Percentiles rank a stretch among this genome's conserved stretches.
Conservation (phyloP, 2,797 vertebrate genomes). For the Taeniopygia guttata region DNA sequence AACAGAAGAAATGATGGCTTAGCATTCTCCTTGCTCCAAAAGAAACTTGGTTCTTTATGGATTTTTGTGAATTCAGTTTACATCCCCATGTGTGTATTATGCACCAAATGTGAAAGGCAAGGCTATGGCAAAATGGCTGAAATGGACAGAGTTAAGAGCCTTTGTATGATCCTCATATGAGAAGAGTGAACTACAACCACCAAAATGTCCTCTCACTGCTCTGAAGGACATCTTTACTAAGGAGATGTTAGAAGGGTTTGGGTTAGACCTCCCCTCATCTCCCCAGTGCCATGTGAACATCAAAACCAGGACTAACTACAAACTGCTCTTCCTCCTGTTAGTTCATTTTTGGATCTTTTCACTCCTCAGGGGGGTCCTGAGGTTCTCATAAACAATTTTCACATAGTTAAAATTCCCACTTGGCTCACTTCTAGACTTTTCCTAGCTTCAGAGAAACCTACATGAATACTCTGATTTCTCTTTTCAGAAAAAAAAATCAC, state of each 20-base stretch:
- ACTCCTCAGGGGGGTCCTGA: not conserved
- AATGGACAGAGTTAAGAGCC: not conserved
- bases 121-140: not conserved
- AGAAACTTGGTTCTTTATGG: not conserved
- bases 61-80: not conserved
- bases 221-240: not conserved
- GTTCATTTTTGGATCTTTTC: not conserved
- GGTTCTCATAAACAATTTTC: not conserved
- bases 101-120: not conserved
- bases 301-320: not conserved
- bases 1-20: not conserved
- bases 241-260: not conserved
- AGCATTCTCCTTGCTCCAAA: not conserved
- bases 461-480: not conserved
- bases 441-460: not conserved
- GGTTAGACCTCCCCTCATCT: not conserved
- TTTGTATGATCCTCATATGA: not conserved
- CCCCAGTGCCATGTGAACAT: not conserved
- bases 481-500: not conserved
- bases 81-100: accelerated
- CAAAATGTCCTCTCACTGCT: not conserved
- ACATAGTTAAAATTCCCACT: not conserved
- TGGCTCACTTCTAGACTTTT: not conserved
- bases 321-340: not conserved
- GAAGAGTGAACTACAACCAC: not conserved